Evolutionary conservation across 2,888 invertebrate genomes (phyloP), one percentile per base, ranked within the genome.

Genomic region (Tipula confusa): DNA sequence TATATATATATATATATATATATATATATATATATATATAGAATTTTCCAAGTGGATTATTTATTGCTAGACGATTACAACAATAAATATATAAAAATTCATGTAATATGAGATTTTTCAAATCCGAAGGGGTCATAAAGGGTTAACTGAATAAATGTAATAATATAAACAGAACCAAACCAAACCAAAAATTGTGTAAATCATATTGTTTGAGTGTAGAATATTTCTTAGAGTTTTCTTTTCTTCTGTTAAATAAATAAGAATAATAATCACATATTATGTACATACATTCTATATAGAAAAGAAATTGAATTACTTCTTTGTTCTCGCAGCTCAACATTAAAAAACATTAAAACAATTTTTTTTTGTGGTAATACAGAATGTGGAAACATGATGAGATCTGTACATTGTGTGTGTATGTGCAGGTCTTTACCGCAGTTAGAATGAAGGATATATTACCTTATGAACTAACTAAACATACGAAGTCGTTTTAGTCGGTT

Each of bases 111-210:
- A 64, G 64, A 64, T 24, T 64, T 64, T 64, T 64, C 24, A 64
- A 64, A 64, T 24, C 9, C 64, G 24, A 24, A 24, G 64, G 64
- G 64, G 64, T 64, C 64, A 64, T 11, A 64, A 64, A 64, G 64
- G 64, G 64, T 64, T 64, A 64, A 64, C 64, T 64, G 64, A 64
- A 64, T 64, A 64, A 64, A 64, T 64, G 64, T 64, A 64, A 24
- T 64, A 64, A 24, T 64, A 64, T 64, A 64, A 64, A 64, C 64
- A 64, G 5, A 48, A 3, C 33, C n/a, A n/a, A n/a, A n/a, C n/a
- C n/a, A n/a, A n/a, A n/a, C 6, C 33, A 33, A 6, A 24, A 24
- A 64, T 24, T 64, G 64, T 64, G 64, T 64, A 64, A 64, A 64
- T 64, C 64, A 64, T 64, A 64, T 64, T 43, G 43, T 43, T 11